A percentile compares a stretch with the other conserved stretches of the same genome.
Evolutionary conservation across 2,113 vertebrate species (phyloP).

Genomic region (Dendrocopos noguchii): DNA sequence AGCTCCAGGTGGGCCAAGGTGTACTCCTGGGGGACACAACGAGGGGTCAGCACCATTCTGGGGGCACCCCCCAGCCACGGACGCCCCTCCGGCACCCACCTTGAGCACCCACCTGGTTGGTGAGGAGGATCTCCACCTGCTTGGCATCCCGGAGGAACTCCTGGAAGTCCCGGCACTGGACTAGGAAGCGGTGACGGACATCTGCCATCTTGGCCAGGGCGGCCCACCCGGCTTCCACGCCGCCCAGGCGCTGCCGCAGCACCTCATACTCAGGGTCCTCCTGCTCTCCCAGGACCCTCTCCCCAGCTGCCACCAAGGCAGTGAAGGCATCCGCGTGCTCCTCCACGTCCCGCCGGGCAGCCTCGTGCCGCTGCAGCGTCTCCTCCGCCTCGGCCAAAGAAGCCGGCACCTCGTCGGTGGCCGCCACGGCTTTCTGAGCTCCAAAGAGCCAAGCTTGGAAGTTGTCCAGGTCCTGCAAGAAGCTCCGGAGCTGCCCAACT

Average conservation of each 20-base stretch:
- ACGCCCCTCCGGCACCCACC: rapidly evolving
- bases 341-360: constrained; percentile 80
- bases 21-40: constrained; percentile 81
- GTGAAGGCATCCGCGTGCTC: constrained; percentile 81
- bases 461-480: constrained; percentile 93
- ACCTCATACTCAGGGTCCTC: constrained; percentile 89
- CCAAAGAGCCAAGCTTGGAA: constrained; percentile 94
- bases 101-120: constrained; percentile 86
- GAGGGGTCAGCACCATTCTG: rapidly evolving
- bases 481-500: constrained; percentile 93
- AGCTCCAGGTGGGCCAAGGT: constrained; percentile 87
- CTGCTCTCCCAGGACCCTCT: constrained; percentile 81
- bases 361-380: constrained; percentile 82
- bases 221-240: constrained; percentile 86
- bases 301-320: constrained; percentile 77
- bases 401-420: constrained; percentile 85
- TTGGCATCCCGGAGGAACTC: constrained; percentile 92
- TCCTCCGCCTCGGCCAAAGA: constrained; percentile 88
- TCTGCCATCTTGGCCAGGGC: constrained; percentile 91
- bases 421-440: constrained; percentile 90
- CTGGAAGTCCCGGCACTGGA: constrained; percentile 89
- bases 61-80: rapidly evolving
- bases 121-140: constrained; percentile 88
- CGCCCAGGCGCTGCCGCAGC: constrained; percentile 85
- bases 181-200: constrained; percentile 82